phyloP scores from a whole-genome alignment of 2,113 vertebrate genomes.

The Actinemys pallida region DNA sequence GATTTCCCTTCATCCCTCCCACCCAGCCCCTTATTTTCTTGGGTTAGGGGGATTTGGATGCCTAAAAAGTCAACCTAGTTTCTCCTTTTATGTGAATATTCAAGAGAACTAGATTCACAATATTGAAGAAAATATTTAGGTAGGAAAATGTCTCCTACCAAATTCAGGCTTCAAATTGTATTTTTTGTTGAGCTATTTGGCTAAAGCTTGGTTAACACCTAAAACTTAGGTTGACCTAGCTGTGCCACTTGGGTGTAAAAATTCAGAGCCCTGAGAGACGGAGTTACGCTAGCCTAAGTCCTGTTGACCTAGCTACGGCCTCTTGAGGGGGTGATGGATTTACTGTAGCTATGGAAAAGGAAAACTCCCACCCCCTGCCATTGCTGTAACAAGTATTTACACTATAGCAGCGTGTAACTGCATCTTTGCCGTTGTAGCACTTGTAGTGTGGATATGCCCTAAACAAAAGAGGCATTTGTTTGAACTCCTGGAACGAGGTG shows the following conservation, averaged over 20 bases:
- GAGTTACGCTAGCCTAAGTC: neutral
- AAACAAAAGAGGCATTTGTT: neutral
- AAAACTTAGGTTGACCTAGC: neutral
- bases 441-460: neutral
- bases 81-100: neutral
- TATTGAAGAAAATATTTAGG: neutral
- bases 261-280: neutral
- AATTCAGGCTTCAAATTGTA: neutral
- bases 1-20: neutral
- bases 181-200: neutral
- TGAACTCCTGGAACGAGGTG: neutral
- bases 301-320: neutral
- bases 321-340: neutral
- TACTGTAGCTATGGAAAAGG: neutral
- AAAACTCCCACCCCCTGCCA: neutral
- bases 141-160: neutral
- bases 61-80: neutral
- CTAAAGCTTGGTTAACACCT: neutral
- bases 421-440: neutral
- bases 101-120: neutral
- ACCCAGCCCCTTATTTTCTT: neutral
- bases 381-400: neutral
- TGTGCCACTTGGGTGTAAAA: neutral
- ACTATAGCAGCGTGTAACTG: neutral
- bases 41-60: accelerated